phyloP scores from a whole-genome alignment of 2,888 invertebrate genomes.

The Orchesellides sinensis region DNA sequence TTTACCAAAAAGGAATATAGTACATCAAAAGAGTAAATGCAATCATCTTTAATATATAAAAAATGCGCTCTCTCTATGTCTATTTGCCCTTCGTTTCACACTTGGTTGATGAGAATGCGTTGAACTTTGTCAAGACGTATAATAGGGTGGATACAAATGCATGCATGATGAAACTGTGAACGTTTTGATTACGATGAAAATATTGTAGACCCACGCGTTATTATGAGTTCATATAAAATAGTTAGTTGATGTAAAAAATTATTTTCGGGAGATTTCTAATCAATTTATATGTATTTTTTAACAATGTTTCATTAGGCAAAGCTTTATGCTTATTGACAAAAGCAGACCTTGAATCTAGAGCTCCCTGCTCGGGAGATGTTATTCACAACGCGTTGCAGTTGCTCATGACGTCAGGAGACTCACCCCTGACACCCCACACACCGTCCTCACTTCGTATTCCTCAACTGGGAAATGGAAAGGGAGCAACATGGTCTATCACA shows the following conservation, averaged over 20 bases:
- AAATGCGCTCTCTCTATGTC: too few relatives aligned
- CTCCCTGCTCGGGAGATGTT: constrained; percentile 95
- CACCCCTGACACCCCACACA: constrained; percentile 75
- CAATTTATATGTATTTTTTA: too few relatives aligned
- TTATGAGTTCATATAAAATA: background rate
- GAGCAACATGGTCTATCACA: constrained; percentile 74
- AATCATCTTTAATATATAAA: constrained; percentile 19
- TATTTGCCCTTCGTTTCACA: constrained; percentile 18
- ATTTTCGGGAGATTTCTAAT: too few relatives aligned
- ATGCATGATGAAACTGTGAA: constrained; percentile 36
- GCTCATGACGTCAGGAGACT: constrained; percentile 80
- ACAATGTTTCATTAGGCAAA: constrained; percentile 84
- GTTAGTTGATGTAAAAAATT: too few relatives aligned
- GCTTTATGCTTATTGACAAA: constrained; percentile 94
- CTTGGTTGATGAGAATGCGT: constrained; percentile 33
- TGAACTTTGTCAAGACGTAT: constrained; percentile 10
- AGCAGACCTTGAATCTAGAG: constrained; percentile 92
- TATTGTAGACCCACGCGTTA: background rate
- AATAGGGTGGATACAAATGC: too few relatives aligned
- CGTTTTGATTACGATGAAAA: background rate
- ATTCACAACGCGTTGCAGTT: constrained; percentile 95
- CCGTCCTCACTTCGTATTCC: constrained; percentile 73
- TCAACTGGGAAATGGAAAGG: constrained; percentile 55
- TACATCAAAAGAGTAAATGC: constrained; percentile 18
- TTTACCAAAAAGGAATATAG: constrained; percentile 17